Percentiles rank a stretch among this genome's conserved stretches.
phyloP scores from a whole-genome alignment of 2,888 invertebrate genomes.

The Beris chalybata region DNA sequence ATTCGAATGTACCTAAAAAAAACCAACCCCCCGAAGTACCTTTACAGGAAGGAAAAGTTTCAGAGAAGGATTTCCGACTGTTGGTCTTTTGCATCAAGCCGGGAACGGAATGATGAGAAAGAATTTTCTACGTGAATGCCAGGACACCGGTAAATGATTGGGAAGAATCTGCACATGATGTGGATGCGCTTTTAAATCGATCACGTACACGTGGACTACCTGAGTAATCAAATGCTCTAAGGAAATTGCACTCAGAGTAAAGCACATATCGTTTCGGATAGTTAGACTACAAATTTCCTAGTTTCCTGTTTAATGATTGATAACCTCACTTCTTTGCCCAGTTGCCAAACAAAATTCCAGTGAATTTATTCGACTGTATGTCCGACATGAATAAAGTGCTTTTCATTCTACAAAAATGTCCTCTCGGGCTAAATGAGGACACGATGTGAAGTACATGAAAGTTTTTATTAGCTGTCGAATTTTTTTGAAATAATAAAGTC shows the following conservation, averaged over 20 bases:
- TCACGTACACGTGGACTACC: slow-evolving; percentile 28
- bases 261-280: slow-evolving; percentile 43
- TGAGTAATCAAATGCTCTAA: slow-evolving; percentile 41
- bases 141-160: not conserved
- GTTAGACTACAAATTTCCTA: slow-evolving; percentile 43
- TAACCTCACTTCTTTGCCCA: slow-evolving; percentile 35
- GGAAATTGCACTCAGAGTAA: slow-evolving; percentile 44
- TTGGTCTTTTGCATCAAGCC: slow-evolving; percentile 26
- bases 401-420: too few relatives aligned
- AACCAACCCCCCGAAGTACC: not conserved
- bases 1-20: too few relatives aligned
- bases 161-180: slow-evolving; percentile 4
- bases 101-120: too few relatives aligned
- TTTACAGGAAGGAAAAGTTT: slow-evolving; percentile 28
- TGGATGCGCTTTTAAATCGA: slow-evolving; percentile 26
- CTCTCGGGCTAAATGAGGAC: too few relatives aligned
- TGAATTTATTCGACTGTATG: not conserved
- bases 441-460: too few relatives aligned
- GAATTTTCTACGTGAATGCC: not conserved
- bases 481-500: too few relatives aligned
- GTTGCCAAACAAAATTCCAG: not conserved
- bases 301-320: slow-evolving; percentile 44
- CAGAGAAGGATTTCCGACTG: slow-evolving; percentile 31
- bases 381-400: not conserved
- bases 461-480: too few relatives aligned